Conservation (phyloP, 1,140 invertebrate genomes). For the Chionoecetes opilio region DNA sequence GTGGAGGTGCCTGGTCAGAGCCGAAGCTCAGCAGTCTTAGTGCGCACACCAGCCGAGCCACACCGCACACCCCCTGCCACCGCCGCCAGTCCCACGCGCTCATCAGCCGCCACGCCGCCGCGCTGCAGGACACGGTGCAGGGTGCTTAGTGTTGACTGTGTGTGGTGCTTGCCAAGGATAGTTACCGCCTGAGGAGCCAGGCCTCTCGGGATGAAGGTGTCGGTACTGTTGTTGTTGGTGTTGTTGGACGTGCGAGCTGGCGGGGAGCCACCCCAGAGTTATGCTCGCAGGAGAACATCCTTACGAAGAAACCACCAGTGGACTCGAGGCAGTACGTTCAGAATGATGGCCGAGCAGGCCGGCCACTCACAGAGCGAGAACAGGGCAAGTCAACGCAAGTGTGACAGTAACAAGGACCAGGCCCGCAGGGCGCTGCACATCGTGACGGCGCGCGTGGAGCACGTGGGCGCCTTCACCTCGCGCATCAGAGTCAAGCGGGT, state of each 20-base stretch:
- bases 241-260: conserved; percentile 34
- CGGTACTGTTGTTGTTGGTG: conserved; percentile 47
- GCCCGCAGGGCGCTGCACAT: conserved; percentile 23
- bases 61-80: conserved; percentile 33
- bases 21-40: conserved; percentile 62
- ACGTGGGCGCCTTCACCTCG: conserved; percentile 35
- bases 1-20: conserved; percentile 65
- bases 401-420: background rate
- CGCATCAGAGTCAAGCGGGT: conserved; percentile 47
- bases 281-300: background rate
- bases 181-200: background rate
- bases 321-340: background rate
- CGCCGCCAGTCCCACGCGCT: conserved; percentile 52
- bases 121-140: background rate
- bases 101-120: background rate
- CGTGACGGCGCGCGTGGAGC: conserved; percentile 67
- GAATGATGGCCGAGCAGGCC: conserved; percentile 48
- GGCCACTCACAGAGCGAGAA: conserved; percentile 9
- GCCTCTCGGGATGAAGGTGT: conserved; percentile 25
- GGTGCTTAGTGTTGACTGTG: background rate
- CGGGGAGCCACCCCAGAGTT: conserved; percentile 11
- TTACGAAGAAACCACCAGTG: background rate
- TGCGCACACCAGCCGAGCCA: conserved; percentile 63
- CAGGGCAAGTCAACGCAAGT: background rate
- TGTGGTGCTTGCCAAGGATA: background rate